Percentiles rank a stretch among this genome's conserved stretches.
These are phyloP conservation scores for Cotesia typhae DNA, from an alignment of 1,140 invertebrate species.

Conservation along the genomic window DNA sequence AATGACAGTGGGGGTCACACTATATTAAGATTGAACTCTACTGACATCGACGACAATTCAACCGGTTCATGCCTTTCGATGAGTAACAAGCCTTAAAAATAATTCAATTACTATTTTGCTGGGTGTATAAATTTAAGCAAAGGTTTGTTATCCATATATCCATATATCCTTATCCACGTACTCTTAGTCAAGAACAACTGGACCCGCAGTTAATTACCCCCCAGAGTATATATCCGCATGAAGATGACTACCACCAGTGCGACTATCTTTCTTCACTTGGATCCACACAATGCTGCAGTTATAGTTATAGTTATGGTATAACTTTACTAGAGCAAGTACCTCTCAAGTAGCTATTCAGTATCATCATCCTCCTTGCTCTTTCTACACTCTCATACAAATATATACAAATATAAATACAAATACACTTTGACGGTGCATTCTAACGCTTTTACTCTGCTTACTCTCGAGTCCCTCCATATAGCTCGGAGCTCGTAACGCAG, in stretches of 20 bases:
- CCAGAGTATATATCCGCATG: constrained; percentile 10
- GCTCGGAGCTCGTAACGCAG: background rate
- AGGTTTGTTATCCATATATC: too few relatives aligned
- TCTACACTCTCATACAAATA: too few relatives aligned
- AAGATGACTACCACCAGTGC: background rate
- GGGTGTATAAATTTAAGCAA: background rate
- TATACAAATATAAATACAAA: too few relatives aligned
- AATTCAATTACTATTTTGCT: background rate
- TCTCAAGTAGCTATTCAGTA: too few relatives aligned
- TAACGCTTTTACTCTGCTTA: too few relatives aligned
- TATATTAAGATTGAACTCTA: constrained; percentile 68
- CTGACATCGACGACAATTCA: constrained; percentile 53
- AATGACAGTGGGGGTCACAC: constrained; percentile 64
- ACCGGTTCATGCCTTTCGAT: constrained; percentile 3
- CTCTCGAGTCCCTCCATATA: background rate
- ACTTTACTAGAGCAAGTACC: too few relatives aligned
- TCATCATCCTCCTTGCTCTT: background rate
- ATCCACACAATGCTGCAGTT: too few relatives aligned
- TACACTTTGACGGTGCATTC: too few relatives aligned
- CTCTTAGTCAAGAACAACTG: too few relatives aligned
- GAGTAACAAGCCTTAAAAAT: background rate
- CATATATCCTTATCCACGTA: too few relatives aligned
- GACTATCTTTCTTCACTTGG: too few relatives aligned
- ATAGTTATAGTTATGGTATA: background rate
- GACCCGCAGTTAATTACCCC: constrained; percentile 18